Evolutionary conservation across 2,888 invertebrate genomes (phyloP).

Genomic region (Plusia festucae): DNA sequence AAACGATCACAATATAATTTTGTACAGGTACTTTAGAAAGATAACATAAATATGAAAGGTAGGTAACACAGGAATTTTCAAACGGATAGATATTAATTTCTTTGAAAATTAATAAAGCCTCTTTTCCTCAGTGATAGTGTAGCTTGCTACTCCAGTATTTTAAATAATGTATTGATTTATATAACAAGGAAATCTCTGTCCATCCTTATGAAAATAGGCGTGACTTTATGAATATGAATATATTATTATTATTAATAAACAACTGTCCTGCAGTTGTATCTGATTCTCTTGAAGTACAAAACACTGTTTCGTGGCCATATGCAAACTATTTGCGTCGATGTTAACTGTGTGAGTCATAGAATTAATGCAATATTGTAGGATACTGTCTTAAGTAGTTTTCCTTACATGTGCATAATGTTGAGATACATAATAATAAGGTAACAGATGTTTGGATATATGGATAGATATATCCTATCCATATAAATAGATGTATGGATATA

Average conservation of each 20-base stretch:
- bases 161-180: not conserved
- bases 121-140: no score
- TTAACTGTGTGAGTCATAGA: not conserved
- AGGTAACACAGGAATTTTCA: no score
- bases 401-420: not conserved
- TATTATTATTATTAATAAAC: not conserved
- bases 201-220: no score
- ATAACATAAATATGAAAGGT: no score
- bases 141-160: not conserved
- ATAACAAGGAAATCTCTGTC: not conserved
- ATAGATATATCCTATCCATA: no score
- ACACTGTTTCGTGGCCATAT: not conserved
- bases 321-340: not conserved
- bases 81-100: no score
- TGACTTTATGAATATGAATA: not conserved
- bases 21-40: no score
- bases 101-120: no score
- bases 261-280: not conserved
- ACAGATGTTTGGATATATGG: no score
- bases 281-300: not conserved
- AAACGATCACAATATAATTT: no score
- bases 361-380: constrained; percentile 27
- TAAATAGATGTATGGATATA: no score
- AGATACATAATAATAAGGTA: not conserved
- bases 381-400: constrained; percentile 17